These are phyloP conservation scores for Sebastes diaconus DNA, from an alignment of 2,797 vertebrate species.

Conservation along the genomic window DNA sequence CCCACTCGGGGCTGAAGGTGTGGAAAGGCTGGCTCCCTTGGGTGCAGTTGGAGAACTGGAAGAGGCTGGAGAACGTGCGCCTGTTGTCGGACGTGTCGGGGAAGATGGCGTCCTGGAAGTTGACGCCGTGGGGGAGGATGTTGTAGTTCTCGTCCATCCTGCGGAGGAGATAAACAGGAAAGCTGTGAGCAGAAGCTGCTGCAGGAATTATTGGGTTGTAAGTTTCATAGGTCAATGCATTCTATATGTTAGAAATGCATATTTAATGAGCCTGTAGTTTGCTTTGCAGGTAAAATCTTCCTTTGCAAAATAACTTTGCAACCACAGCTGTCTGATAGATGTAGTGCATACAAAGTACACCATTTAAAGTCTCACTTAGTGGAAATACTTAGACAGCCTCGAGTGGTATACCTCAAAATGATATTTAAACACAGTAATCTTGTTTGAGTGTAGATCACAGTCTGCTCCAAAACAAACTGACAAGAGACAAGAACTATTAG, in stretches of 20 bases:
- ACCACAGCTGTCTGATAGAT: neutral
- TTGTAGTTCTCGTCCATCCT: slow-evolving; percentile 90
- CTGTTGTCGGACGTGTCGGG: slow-evolving; percentile 83
- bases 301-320: neutral
- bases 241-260: neutral
- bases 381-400: neutral
- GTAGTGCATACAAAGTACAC: neutral
- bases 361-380: neutral
- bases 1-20: slow-evolving; percentile 85
- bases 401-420: neutral
- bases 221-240: neutral
- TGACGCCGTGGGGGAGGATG: slow-evolving; percentile 86
- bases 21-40: slow-evolving; percentile 79
- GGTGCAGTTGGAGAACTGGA: slow-evolving; percentile 89
- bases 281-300: neutral
- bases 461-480: neutral
- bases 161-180: neutral
- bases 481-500: neutral
- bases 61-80: slow-evolving; percentile 86
- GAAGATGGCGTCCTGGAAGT: slow-evolving; percentile 89
- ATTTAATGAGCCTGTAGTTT: neutral
- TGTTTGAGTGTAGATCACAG: neutral
- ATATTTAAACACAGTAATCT: neutral
- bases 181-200: neutral
- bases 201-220: neutral